Conservation (phyloP, 2,888 invertebrate genomes). For the Escarpia spicata region DNA sequence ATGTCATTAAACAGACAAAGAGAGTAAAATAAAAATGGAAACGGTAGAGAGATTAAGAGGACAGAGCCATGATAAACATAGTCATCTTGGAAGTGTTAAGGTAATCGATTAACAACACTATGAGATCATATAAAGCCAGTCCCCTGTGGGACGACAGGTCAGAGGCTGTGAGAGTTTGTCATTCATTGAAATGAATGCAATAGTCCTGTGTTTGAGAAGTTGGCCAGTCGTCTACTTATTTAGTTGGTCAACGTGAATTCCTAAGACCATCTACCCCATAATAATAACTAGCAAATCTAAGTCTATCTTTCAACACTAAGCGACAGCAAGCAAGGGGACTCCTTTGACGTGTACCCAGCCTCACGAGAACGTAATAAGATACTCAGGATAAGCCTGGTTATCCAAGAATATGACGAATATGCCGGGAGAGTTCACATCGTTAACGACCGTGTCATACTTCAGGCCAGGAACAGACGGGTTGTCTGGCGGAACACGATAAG, state of each 20-base stretch:
- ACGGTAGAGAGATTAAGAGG: neutral
- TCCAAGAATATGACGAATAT: conserved; percentile 57
- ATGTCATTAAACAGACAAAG: too few species aligned
- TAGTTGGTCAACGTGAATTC: neutral
- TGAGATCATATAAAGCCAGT: neutral
- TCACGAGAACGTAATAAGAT: neutral
- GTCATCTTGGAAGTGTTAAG: neutral
- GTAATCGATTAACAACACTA: neutral
- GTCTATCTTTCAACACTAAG: neutral
- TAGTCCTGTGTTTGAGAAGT: neutral
- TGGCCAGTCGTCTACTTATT: neutral
- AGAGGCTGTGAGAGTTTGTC: neutral
- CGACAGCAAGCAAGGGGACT: too few species aligned
- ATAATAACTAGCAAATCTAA: neutral
- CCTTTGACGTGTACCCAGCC: neutral
- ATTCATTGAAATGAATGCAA: neutral
- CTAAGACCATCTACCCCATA: neutral
- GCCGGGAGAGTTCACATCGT: conserved; percentile 36
- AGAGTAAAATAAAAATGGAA: too few species aligned
- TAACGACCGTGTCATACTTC: conserved; percentile 49
- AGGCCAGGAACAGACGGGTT: neutral
- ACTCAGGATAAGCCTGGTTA: conserved; percentile 27
- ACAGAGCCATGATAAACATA: neutral
- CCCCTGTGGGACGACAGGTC: neutral
- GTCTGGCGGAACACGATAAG: neutral